Evolutionary conservation across 2,797 vertebrate genomes (phyloP), one percentile per base, ranked within the genome.

Genomic region (Tiaroga cobitis): DNA sequence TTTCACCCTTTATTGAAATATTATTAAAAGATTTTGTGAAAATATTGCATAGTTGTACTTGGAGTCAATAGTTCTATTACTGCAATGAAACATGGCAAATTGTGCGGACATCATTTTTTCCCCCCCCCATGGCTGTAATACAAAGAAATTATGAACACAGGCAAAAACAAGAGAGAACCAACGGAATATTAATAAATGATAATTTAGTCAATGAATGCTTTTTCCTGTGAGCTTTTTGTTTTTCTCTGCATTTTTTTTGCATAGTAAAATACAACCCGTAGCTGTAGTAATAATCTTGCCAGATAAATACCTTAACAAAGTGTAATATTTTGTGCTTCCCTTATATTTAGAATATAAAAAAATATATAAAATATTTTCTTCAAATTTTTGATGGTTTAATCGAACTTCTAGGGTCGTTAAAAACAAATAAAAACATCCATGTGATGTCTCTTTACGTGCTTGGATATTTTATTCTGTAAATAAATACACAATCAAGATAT

Each of bases 401-500:
- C 1, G 26, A 16, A 29, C 26, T 32, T 32, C 5, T 29, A 65
- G 29, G 15, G 2, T 63, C 15, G 16, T 65, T 32, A 32, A 32
- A 32, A 65, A 32, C 15, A 65, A 65, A 29, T 16, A 18, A 77
- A 39, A 59, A 9, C 3, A 0, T 77, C 11, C 32, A 76, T 37
- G 18, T 11, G 5, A 77, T 9, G 32, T 5, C 21, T 77, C 11
- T 67, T 43, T 80, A n/a, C 15, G 18, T 54, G 39, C 43, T 68
- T 77, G 46, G 68, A 83, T 68, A 78, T 80, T 51, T 80, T 32
- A 39, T 29, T 75, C 70, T 65, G 32, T 78, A 39, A 82, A 59
- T 54, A 49, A 54, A 32, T 41, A 61, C 54, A 82, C 37, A 21
- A 46, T 16, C 21, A 5, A 34, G 61, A 77, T 18, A 46, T 11